These are phyloP conservation scores for Myopa testacea DNA, from an alignment of 2,888 invertebrate genomes.

Conservation along the genomic window DNA sequence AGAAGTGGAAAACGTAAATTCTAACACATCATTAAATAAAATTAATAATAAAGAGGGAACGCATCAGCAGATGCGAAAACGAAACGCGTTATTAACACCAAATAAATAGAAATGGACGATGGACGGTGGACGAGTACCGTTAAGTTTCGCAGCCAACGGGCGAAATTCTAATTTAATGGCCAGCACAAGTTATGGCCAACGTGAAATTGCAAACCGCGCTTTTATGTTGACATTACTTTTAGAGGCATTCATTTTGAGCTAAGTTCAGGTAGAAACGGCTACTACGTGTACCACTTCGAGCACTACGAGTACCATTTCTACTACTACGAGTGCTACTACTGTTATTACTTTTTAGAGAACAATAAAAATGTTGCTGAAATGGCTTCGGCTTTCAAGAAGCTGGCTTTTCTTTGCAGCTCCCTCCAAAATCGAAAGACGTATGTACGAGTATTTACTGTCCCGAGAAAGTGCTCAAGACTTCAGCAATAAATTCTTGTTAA, in stretches of 20 bases:
- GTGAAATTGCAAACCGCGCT: not conserved
- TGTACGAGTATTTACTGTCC: not conserved
- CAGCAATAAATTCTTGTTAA: not conserved
- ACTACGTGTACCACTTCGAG: not conserved
- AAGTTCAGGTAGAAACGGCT: not conserved
- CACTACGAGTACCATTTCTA: not conserved
- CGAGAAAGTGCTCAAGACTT: not conserved
- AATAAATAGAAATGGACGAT: not conserved
- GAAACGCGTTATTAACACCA: not conserved
- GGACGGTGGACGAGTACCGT: not conserved
- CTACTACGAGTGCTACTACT: not conserved
- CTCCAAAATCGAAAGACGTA: not conserved
- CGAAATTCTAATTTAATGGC: not conserved
- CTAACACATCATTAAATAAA: not conserved
- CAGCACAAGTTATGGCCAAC: not conserved
- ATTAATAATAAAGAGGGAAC: too few species aligned
- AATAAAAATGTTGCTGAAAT: conserved; percentile 2
- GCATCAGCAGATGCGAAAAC: not conserved
- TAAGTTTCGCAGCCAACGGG: not conserved
- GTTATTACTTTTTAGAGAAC: not conserved
- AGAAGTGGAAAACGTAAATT: not conserved
- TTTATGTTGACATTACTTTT: not conserved
- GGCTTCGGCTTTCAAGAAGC: not conserved
- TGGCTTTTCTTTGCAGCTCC: not conserved
- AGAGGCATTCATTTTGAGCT: not conserved